These are phyloP conservation scores for Grus americana DNA, from an alignment of 2,113 vertebrate genomes.

Conservation along the genomic window DNA sequence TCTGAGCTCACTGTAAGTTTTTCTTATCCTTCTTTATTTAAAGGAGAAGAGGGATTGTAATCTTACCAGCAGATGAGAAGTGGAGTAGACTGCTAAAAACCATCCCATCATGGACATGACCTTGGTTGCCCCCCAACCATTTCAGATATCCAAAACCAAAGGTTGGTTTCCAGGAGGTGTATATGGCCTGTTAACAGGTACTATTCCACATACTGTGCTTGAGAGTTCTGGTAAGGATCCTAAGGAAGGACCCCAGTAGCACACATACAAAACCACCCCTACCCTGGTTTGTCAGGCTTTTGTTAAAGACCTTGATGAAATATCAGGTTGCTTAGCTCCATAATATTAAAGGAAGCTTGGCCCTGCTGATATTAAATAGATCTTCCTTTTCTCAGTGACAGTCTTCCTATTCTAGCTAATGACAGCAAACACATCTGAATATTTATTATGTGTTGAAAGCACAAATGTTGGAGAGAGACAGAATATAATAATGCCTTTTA, in stretches of 20 bases:
- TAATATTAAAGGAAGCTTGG: background rate
- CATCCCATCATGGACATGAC: background rate
- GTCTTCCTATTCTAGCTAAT: constrained; percentile 23
- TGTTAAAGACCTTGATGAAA: background rate
- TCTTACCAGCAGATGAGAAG: background rate
- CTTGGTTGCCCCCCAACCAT: background rate
- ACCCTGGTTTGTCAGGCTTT: background rate
- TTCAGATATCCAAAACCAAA: background rate
- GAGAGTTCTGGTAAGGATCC: background rate
- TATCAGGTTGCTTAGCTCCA: background rate
- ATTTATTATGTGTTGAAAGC: constrained; percentile 35
- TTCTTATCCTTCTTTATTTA: background rate
- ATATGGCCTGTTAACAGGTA: background rate
- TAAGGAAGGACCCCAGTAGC: background rate
- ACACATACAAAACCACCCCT: background rate
- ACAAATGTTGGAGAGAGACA: background rate
- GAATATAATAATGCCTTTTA: constrained; percentile 25
- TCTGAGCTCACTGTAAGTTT: background rate
- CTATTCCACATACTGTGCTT: background rate
- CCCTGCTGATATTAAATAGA: background rate
- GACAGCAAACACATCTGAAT: constrained; percentile 34
- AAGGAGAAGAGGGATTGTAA: background rate
- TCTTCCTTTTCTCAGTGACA: constrained; percentile 8
- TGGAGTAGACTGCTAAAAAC: background rate
- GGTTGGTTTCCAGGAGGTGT: background rate